These are phyloP conservation scores for Thelaira solivaga DNA, from an alignment of 2,888 invertebrate species.

Conservation along the genomic window DNA sequence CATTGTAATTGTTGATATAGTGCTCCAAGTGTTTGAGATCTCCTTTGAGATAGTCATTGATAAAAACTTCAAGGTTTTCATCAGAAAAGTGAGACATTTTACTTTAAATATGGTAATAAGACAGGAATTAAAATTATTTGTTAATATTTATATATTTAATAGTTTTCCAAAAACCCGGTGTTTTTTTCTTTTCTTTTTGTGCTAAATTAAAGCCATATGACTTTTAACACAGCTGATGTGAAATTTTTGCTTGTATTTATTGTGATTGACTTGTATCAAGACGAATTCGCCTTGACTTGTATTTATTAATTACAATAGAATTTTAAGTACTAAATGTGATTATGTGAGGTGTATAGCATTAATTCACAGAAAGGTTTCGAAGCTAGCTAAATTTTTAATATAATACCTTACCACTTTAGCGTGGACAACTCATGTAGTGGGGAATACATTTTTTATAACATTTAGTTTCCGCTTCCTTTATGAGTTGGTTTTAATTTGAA, in stretches of 20 bases:
- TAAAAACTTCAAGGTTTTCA: conserved; percentile 80
- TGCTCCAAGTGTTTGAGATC: conserved; percentile 82
- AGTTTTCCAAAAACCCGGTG: too few species aligned
- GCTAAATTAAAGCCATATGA: conserved; percentile 2
- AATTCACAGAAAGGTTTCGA: too few species aligned
- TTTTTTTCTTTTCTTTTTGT: neutral
- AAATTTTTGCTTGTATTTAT: neutral
- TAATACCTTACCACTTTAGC: too few species aligned
- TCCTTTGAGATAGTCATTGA: conserved; percentile 87
- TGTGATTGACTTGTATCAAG: too few species aligned
- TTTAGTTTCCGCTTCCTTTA: too few species aligned
- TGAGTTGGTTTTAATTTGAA: too few species aligned
- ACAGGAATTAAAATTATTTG: neutral
- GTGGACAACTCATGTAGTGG: too few species aligned
- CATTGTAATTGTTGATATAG: conserved; percentile 81
- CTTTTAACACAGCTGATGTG: neutral
- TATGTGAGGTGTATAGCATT: too few species aligned
- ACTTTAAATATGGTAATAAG: neutral
- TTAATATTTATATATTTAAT: neutral
- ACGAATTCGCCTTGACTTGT: too few species aligned
- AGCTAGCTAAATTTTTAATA: too few species aligned
- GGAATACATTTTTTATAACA: too few species aligned
- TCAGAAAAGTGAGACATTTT: conserved; percentile 48
- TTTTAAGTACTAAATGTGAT: neutral
- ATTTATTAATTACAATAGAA: too few species aligned